A percentile compares a stretch with the other conserved stretches of the same genome.
Conservation (phyloP, 2,797 vertebrate species). For the Hipposideros larvatus region DNA sequence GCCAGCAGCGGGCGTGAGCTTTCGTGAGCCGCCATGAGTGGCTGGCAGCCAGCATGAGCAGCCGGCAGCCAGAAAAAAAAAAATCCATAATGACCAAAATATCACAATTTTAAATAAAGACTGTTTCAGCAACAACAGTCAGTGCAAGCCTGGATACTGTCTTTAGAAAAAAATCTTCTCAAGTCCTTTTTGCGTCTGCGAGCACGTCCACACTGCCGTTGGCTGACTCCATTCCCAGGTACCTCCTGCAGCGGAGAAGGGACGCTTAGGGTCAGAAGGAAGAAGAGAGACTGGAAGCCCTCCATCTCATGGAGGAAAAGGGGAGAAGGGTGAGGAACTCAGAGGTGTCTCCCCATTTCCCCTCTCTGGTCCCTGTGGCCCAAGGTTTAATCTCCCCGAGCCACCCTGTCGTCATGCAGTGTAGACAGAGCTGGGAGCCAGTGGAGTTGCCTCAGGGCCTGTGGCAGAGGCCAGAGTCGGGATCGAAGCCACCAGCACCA, state of each 20-base stretch:
- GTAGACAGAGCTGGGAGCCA: not conserved
- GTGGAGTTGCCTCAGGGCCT: not conserved
- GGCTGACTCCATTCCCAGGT: not conserved
- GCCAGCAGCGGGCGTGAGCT: too few relatives aligned
- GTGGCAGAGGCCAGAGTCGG: not conserved
- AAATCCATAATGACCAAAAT: not conserved
- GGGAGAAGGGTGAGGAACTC: not conserved
- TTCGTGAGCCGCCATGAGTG: too few relatives aligned
- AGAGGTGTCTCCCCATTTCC: not conserved
- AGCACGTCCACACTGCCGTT: not conserved
- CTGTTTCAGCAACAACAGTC: not conserved
- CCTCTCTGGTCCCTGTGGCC: accelerated
- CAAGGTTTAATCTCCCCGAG: not conserved
- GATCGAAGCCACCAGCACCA: not conserved
- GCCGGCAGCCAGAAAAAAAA: not conserved
- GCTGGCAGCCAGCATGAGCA: too few relatives aligned
- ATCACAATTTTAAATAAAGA: not conserved
- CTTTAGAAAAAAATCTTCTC: not conserved
- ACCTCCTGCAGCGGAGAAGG: not conserved
- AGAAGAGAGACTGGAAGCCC: not conserved
- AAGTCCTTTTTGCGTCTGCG: not conserved
- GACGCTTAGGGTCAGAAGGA: not conserved
- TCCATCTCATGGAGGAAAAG: not conserved
- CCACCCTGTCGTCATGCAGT: not conserved
- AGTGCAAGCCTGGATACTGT: accelerated